A percentile compares a stretch with the other conserved stretches of the same genome.
phyloP scores from a whole-genome alignment of 2,797 vertebrate species.

The Oreochromis grahami region DNA sequence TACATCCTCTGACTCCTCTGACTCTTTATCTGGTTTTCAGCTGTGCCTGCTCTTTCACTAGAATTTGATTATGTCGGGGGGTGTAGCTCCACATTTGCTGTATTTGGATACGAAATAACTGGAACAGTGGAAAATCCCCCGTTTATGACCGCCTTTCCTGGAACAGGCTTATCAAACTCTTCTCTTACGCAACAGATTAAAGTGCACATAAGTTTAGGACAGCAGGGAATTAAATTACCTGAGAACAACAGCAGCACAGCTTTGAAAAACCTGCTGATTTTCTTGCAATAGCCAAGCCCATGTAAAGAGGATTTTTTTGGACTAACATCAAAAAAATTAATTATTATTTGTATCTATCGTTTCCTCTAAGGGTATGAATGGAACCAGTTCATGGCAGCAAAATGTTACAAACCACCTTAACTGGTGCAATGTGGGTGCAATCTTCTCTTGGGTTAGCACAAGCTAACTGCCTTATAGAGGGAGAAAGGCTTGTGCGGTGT shows the following conservation, averaged over 20 bases:
- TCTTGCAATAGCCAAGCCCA: neutral
- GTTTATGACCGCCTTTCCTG: conserved; percentile 36
- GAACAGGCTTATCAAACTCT: neutral
- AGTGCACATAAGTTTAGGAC: neutral
- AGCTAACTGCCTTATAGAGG: too few relatives aligned
- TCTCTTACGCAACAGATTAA: conserved; percentile 9
- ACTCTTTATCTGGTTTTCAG: neutral
- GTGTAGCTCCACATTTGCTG: neutral
- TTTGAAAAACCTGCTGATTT: neutral
- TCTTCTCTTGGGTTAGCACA: neutral
- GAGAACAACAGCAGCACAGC: neutral
- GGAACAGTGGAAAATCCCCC: neutral
- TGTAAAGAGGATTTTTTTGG: neutral
- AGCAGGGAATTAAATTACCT: conserved; percentile 12
- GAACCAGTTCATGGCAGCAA: neutral
- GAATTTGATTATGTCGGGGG: neutral
- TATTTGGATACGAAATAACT: conserved; percentile 22
- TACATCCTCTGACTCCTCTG: neutral
- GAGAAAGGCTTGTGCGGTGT: too few relatives aligned
- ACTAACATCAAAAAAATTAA: neutral
- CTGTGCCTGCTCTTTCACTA: neutral
- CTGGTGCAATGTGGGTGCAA: neutral
- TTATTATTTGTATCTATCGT: neutral
- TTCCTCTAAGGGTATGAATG: neutral
- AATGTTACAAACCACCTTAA: neutral